These are phyloP conservation scores for Endomychus coccineus DNA, from an alignment of 2,888 invertebrate genomes.

Conservation along the genomic window DNA sequence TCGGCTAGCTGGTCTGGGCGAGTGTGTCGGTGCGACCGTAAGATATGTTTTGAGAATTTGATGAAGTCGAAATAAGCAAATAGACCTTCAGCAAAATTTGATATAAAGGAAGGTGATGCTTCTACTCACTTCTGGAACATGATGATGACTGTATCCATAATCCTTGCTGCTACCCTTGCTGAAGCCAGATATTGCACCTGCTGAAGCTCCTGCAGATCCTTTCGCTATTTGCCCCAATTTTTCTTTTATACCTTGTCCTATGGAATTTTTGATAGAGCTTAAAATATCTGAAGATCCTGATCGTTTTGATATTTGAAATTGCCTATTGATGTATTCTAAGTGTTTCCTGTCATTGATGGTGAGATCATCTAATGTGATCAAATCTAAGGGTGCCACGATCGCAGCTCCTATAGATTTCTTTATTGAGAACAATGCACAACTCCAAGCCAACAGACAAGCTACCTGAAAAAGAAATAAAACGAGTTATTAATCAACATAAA, in stretches of 20 bases:
- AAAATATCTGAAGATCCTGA: conserved; percentile 38
- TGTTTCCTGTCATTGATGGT: conserved; percentile 29
- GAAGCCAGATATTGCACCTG: conserved; percentile 46
- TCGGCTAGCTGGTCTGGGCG: no score
- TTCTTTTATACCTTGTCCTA: conserved; percentile 45
- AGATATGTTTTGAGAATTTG: no score
- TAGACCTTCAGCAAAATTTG: no score
- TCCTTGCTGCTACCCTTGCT: conserved; percentile 46
- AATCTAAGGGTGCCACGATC: conserved; percentile 29
- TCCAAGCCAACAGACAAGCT: no score
- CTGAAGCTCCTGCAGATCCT: conserved; percentile 48
- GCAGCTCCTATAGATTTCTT: conserved; percentile 23
- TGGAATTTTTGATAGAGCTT: conserved; percentile 23
- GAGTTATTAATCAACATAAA: no score
- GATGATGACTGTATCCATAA: conserved; percentile 16
- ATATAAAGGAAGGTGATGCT: no score
- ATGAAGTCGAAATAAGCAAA: no score
- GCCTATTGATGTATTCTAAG: conserved; percentile 27
- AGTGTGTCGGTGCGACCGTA: no score
- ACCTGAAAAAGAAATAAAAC: no score
- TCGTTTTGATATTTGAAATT: conserved; percentile 35
- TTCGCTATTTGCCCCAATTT: conserved; percentile 51
- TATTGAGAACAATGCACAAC: no score
- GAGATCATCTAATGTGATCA: conserved; percentile 32
- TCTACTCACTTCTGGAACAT: conserved; percentile 24